Base-by-base conservation (phyloP, 1,140 invertebrate genomes). In the Nasonia giraulti region DNA sequence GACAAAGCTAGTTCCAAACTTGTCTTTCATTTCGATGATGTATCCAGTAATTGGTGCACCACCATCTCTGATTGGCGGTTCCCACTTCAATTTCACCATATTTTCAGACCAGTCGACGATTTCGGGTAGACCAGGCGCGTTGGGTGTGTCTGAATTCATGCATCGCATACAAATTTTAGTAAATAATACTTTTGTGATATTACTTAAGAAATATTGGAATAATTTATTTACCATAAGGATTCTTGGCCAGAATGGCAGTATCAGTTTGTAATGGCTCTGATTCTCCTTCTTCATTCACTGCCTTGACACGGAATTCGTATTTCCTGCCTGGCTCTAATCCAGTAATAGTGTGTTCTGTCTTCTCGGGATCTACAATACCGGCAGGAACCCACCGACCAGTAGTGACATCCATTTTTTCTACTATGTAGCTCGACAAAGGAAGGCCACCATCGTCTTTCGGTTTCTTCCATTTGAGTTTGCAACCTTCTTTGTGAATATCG, bases 11-110 rank as follows among this genome's bases (percentile, higher is more conserved):
- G 94, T 93, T 50, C 94, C 94, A 87, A 95, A 96, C 91, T 96
- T 97, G 75, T 96, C 96, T 89, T 96, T 96, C 92, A 96, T 96
- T 93, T 98, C 97, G 89, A 99, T 97, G 75, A 99, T 95, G 90
- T 99, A 99, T 88, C 97, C 96, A 10, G 97, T 98, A 88, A 99
- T 98, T 7, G 98, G 98, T 68, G 98, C 97, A 14, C 99, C 99
- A 55, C 99, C 99, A 94, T 99, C 99, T 89, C 97, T 95, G 84
- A 97, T 95, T 23, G 99, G 99, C 80, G 96, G 96, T 87, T 99
- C 98, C 99, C 99, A 99, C 90, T 98, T 98, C 0, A 99, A 93
- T 92, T 98, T 97, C 0, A 98, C 98, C 87, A 96, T 97, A 90
- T 97, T 97, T 90, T 98, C 97, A 90, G 98, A 97, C 95, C 97